phyloP scores from a whole-genome alignment of 1,140 invertebrate species.

The Pygmarrhopalites habei region DNA sequence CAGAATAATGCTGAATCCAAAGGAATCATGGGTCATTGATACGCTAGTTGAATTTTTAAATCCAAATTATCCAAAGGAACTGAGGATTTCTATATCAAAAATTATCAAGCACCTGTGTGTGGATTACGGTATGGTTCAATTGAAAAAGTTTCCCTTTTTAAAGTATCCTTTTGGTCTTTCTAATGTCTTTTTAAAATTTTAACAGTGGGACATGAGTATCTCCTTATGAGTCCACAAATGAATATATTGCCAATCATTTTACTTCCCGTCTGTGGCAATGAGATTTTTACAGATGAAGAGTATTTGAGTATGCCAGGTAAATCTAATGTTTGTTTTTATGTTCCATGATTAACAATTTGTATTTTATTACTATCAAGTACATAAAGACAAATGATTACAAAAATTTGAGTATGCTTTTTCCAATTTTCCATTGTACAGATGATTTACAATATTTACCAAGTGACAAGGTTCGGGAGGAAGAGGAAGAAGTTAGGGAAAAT shows the following conservation, averaged over 20 bases:
- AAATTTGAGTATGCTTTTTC: no score
- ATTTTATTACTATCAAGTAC: no score
- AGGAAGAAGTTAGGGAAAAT: constrained; percentile 13
- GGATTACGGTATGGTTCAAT: constrained; percentile 4
- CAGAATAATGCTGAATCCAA: constrained; percentile 1
- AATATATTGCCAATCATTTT: constrained; percentile 11
- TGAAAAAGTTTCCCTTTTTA: not conserved
- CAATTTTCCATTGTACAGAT: no score
- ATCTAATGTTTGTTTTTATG: no score
- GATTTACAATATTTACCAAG: constrained; percentile 12
- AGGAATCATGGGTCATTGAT: not conserved
- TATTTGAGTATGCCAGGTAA: constrained; percentile 13
- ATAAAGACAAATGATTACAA: no score
- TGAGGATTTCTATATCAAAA: not conserved
- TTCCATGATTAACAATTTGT: no score
- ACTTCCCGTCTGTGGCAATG: constrained; percentile 9
- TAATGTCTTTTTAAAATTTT: no score
- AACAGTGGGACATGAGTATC: no score
- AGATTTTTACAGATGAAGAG: constrained; percentile 18
- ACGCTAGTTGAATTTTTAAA: not conserved
- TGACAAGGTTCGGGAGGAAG: constrained; percentile 5
- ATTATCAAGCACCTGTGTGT: constrained; percentile 2
- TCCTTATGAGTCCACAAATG: not conserved
- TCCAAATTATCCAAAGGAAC: not conserved
- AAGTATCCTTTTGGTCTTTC: not conserved